Conservation (phyloP, 2,797 vertebrate species). For the Buphagus erythrorhynchus region DNA sequence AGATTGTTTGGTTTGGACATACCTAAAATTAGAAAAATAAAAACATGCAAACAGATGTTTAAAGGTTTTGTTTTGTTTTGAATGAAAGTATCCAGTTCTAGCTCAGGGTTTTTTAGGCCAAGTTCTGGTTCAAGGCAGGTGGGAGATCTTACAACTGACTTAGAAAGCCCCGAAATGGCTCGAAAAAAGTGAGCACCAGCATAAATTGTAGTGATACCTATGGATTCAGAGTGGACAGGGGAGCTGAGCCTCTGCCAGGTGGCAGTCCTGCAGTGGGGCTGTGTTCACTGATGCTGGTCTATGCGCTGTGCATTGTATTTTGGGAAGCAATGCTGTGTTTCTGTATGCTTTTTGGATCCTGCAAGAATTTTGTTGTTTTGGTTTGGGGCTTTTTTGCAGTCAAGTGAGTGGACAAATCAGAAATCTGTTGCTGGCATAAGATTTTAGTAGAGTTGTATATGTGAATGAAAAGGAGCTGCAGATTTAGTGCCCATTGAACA, state of each 20-base stretch:
- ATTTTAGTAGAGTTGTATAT: not conserved
- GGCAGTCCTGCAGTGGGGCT: not conserved
- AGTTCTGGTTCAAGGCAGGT: not conserved
- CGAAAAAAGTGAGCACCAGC: not conserved
- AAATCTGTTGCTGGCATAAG: not conserved
- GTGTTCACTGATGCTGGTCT: not conserved
- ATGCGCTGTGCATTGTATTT: not conserved
- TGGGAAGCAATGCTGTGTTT: not conserved
- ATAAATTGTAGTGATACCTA: not conserved
- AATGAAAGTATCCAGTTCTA: not conserved
- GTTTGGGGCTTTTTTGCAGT: not conserved
- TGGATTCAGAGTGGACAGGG: no score
- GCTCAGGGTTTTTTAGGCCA: not conserved
- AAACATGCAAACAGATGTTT: slow-evolving; percentile 36
- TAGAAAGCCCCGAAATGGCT: not conserved
- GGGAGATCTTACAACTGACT: not conserved
- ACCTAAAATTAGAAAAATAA: not conserved
- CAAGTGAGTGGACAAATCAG: not conserved
- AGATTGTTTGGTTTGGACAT: slow-evolving; percentile 41
- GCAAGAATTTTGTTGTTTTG: not conserved
- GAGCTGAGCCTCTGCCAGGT: not conserved
- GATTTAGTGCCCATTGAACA: not conserved
- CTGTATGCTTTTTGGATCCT: not conserved
- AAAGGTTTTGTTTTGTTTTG: slow-evolving; percentile 29
- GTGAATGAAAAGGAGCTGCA: not conserved